phyloP scores from a whole-genome alignment of 2,113 vertebrate genomes.

The Gambusia holbrooki region DNA sequence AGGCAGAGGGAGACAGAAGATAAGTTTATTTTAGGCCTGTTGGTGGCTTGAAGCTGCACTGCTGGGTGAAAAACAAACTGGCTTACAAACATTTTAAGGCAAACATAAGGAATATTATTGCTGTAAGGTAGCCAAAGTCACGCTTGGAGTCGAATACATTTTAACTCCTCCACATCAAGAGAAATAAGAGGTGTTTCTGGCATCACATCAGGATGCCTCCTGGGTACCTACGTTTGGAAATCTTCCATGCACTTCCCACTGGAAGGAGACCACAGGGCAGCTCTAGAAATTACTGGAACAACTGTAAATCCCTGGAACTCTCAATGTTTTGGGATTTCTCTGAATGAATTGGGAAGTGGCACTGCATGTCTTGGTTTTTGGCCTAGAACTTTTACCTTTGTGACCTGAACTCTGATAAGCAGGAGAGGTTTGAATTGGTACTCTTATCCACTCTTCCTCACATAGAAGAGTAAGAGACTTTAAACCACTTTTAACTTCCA shows the following conservation, averaged over 20 bases:
- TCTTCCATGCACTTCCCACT: neutral
- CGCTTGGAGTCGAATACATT: neutral
- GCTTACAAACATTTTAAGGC: neutral
- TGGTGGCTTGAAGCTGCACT: neutral
- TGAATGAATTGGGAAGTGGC: neutral
- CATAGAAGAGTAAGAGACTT: too few species aligned
- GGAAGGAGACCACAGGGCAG: neutral
- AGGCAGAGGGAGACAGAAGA: neutral
- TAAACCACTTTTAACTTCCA: too few species aligned
- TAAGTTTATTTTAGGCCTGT: neutral
- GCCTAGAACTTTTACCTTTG: neutral
- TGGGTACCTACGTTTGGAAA: neutral
- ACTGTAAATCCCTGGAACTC: neutral
- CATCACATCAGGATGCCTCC: neutral
- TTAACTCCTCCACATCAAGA: neutral
- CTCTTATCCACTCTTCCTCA: neutral
- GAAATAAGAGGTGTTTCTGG: neutral
- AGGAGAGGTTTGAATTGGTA: neutral
- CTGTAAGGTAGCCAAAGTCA: neutral
- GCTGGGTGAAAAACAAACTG: neutral
- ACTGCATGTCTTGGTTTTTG: neutral
- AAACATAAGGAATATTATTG: neutral
- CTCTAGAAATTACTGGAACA: neutral
- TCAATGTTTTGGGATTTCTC: neutral
- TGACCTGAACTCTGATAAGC: neutral